A percentile compares a stretch with the other conserved stretches of the same genome.
Conservation (phyloP, 2,888 invertebrate genomes). For the Lasioglossum calceatum region DNA sequence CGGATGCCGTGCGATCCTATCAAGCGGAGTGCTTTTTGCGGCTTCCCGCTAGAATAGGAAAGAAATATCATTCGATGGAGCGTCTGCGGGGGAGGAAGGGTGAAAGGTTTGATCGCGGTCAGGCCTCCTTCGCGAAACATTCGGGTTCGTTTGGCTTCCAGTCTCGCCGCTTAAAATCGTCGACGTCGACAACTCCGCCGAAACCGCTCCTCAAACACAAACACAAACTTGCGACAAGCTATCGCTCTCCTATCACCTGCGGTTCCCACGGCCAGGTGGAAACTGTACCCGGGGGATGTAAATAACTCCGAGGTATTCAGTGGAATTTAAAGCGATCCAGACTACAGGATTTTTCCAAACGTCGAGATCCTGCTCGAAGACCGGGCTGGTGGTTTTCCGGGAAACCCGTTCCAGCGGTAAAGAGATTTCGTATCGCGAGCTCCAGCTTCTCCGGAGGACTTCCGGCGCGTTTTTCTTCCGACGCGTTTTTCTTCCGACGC, state of each 20-base stretch:
- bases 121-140: slow-evolving; percentile 15
- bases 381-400: not conserved
- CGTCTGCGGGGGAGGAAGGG: not conserved
- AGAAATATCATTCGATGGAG: slow-evolving; percentile 30
- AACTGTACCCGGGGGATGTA: no score
- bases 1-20: slow-evolving; percentile 50
- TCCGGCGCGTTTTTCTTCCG: not conserved
- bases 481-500: not conserved
- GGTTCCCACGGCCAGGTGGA: not conserved
- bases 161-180: not conserved
- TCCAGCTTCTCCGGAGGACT: not conserved
- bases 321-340: not conserved
- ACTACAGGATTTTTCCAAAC: not conserved
- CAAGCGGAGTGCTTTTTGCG: slow-evolving; percentile 54
- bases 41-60: slow-evolving; percentile 45
- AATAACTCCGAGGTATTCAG: not conserved
- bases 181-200: not conserved
- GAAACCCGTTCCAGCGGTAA: not conserved
- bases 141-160: slow-evolving; percentile 36
- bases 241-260: not conserved
- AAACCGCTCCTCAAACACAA: not conserved
- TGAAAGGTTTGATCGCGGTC: slow-evolving; percentile 34
- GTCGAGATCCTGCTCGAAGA: not conserved
- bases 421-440: not conserved
- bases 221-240: not conserved